Conservation (phyloP, 2,113 vertebrate species). For the Actenoides lindsayi region DNA sequence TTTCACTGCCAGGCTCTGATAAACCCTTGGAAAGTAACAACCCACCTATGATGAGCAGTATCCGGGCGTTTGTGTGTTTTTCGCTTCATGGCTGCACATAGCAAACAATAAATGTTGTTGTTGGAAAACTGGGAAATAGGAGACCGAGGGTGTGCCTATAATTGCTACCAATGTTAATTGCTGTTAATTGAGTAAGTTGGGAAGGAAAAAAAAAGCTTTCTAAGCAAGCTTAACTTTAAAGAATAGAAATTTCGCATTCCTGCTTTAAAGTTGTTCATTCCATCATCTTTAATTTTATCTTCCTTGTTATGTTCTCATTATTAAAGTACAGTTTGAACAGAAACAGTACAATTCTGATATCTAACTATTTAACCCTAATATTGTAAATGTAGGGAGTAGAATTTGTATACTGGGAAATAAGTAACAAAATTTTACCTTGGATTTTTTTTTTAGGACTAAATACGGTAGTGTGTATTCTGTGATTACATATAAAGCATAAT, state of each 20-base stretch:
- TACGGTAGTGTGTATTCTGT: neutral
- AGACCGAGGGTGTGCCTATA: neutral
- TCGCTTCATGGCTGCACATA: neutral
- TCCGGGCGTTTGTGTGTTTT: neutral
- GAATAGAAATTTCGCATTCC: neutral
- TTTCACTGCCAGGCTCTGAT: neutral
- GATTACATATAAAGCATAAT: neutral
- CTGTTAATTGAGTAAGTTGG: neutral
- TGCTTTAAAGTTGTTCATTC: neutral
- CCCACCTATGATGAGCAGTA: neutral
- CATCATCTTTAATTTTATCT: neutral
- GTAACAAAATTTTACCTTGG: neutral
- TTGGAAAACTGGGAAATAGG: neutral
- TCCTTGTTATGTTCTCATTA: neutral
- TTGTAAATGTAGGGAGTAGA: neutral
- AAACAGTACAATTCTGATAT: neutral
- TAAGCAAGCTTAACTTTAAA: conserved; percentile 1
- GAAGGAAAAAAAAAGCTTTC: neutral
- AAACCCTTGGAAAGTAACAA: neutral
- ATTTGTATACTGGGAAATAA: neutral
- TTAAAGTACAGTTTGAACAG: neutral
- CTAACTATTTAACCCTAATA: neutral
- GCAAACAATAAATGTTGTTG: neutral
- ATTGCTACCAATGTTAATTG: neutral
- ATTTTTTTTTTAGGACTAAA: neutral